A percentile compares a stretch with the other conserved stretches of the same genome.
Evolutionary conservation across 2,888 invertebrate species (phyloP).

Genomic region (Seira musarum): DNA sequence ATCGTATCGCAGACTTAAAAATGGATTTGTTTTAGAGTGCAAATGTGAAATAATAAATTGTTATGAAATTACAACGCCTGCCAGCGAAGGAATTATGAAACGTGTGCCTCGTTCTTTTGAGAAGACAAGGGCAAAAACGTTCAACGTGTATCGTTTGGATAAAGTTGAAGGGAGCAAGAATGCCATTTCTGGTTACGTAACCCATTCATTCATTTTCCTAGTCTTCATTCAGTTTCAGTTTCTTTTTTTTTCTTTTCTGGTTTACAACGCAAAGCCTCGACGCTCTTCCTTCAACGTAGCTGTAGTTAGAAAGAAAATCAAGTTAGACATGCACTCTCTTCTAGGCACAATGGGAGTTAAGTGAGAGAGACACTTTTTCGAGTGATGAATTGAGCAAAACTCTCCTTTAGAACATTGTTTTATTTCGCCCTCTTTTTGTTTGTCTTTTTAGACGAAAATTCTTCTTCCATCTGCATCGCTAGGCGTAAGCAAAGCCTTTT

Average conservation of each 20-base stretch:
- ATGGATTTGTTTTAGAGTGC: too few species aligned
- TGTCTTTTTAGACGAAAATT: not conserved
- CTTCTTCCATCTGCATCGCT: too few species aligned
- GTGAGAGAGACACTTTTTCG: constrained; percentile 30
- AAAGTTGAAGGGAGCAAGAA: not conserved
- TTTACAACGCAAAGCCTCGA: too few species aligned
- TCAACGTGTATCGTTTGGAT: not conserved
- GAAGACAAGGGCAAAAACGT: not conserved
- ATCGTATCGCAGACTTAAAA: too few species aligned
- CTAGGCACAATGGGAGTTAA: constrained; percentile 7
- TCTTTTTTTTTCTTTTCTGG: too few species aligned
- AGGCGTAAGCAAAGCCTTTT: too few species aligned
- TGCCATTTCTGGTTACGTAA: not conserved
- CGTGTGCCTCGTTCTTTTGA: too few species aligned
- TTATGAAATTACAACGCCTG: too few species aligned
- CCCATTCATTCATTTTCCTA: not conserved
- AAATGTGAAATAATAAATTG: too few species aligned
- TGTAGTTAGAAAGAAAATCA: constrained; percentile 27
- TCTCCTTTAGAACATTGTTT: constrained; percentile 50
- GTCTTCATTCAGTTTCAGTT: not conserved
- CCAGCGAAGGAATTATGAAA: too few species aligned
- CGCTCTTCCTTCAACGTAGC: too few species aligned
- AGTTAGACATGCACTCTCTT: constrained; percentile 37
- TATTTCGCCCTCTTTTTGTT: constrained; percentile 28
- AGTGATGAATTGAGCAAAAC: constrained; percentile 46